Conservation (phyloP, 1,140 invertebrate genomes). For the Caenorhabditis briggsae region DNA sequence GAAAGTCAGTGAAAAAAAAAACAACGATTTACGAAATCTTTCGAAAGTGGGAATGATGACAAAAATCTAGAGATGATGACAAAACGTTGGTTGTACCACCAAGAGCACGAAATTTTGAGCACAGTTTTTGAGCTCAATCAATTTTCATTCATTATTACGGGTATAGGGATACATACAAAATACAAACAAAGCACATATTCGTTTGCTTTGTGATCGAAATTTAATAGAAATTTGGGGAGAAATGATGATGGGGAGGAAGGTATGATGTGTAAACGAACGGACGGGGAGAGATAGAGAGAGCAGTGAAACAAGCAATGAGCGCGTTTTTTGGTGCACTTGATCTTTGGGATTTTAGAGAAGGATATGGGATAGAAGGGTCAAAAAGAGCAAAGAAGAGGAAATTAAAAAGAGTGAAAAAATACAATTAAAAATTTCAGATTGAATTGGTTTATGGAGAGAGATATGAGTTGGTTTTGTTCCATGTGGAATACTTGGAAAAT, state of each 20-base stretch:
- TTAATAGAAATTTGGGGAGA: not conserved
- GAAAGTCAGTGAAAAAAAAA: not conserved
- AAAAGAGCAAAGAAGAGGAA: not conserved
- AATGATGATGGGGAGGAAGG: not conserved
- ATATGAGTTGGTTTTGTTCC: too few relatives aligned
- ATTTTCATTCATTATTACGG: not conserved
- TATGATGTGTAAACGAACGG: not conserved
- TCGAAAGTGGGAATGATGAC: not conserved
- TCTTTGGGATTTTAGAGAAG: not conserved
- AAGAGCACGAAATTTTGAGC: conserved; percentile 8
- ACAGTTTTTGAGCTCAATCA: not conserved
- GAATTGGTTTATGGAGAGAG: too few relatives aligned
- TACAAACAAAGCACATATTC: not conserved
- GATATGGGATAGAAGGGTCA: not conserved
- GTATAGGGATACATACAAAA: not conserved
- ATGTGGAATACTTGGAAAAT: too few relatives aligned
- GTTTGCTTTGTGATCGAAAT: conserved; percentile 31
- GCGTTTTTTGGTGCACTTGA: conserved; percentile 1
- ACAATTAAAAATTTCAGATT: not conserved
- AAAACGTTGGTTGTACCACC: not conserved
- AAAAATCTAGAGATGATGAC: not conserved
- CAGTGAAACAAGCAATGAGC: not conserved
- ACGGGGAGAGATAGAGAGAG: not conserved
- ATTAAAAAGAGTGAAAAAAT: not conserved
- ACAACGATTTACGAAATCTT: not conserved